These are phyloP conservation scores for Monochamus alternatus DNA, from an alignment of 2,888 invertebrate genomes.

Conservation along the genomic window DNA sequence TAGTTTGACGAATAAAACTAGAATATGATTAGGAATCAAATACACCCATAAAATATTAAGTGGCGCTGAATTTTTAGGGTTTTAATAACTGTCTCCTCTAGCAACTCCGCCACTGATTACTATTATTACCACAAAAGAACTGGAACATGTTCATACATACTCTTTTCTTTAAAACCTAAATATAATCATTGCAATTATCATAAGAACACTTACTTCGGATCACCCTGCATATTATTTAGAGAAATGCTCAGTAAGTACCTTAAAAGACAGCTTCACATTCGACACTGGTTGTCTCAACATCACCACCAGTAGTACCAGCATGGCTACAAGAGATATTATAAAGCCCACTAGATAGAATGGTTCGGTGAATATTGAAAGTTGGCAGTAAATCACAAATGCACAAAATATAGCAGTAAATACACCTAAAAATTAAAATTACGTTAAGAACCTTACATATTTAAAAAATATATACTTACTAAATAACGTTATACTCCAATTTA, in stretches of 20 bases:
- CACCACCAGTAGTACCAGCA: conserved; percentile 74
- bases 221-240: no score
- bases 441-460: conserved; percentile 14
- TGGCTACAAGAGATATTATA: conserved; percentile 70
- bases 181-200: no score
- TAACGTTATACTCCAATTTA: conserved; percentile 75
- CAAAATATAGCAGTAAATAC: conserved; percentile 74
- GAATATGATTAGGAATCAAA: no score
- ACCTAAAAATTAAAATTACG: conserved; percentile 69
- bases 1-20: no score
- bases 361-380: conserved; percentile 66
- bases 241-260: conserved; percentile 70
- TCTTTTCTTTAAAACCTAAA: no score
- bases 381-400: conserved; percentile 69
- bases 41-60: no score
- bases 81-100: no score
- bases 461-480: conserved; percentile 71
- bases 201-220: no score
- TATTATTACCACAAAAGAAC: no score
- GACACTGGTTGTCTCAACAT: conserved; percentile 82
- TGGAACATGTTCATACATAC: no score
- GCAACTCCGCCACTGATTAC: no score
- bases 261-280: conserved; percentile 78
- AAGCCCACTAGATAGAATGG: conserved; percentile 65
- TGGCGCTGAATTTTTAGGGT: no score